Evolutionary conservation across 2,797 vertebrate species (phyloP).

Genomic region (Sebastes matsubarae): DNA sequence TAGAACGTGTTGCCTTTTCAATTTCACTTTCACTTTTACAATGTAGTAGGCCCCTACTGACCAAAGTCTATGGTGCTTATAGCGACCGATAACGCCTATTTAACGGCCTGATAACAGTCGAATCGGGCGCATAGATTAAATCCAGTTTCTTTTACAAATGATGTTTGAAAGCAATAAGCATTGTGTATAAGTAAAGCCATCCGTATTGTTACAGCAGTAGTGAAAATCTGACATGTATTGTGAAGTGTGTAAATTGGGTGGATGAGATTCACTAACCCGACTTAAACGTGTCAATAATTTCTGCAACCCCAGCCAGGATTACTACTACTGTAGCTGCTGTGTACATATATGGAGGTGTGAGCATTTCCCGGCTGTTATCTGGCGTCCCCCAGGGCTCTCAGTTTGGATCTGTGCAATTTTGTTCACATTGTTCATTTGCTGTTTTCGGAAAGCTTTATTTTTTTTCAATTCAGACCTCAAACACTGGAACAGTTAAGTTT

Average conservation of each 20-base stretch:
- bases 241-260: slow-evolving; percentile 2
- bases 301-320: slow-evolving; percentile 22
- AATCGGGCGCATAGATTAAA: neutral
- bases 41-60: too few relatives aligned
- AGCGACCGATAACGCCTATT: too few relatives aligned
- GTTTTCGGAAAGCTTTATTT: slow-evolving; percentile 10
- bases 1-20: too few relatives aligned
- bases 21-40: too few relatives aligned
- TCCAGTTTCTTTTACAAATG: slow-evolving; percentile 4
- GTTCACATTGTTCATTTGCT: slow-evolving; percentile 7
- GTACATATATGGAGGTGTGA: neutral
- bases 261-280: neutral
- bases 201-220: neutral
- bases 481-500: slow-evolving; percentile 29
- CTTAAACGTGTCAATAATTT: slow-evolving; percentile 8
- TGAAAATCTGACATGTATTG: slow-evolving; percentile 1
- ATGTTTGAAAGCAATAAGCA: slow-evolving; percentile 68
- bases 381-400: slow-evolving; percentile 29
- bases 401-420: slow-evolving; percentile 10
- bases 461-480: slow-evolving; percentile 43
- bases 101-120: too few relatives aligned
- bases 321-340: slow-evolving; percentile 16
- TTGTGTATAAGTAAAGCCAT: slow-evolving; percentile 38
- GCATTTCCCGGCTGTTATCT: neutral
- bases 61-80: too few relatives aligned